Conservation (phyloP, 2,888 invertebrate species). For the Drosophila neonasuta region DNA sequence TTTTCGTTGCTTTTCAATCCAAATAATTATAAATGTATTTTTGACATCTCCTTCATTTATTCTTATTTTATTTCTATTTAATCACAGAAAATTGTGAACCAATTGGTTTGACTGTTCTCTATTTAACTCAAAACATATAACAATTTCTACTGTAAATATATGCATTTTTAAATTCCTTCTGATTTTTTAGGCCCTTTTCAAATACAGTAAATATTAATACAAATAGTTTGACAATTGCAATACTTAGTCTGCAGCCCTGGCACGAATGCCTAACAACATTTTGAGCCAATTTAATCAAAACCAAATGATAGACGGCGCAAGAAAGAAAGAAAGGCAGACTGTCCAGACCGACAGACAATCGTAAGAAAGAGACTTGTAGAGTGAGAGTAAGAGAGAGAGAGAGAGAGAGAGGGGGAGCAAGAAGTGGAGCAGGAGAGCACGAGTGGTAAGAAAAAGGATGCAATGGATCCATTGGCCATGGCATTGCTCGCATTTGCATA, state of each 20-base stretch:
- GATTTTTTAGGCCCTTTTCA: too few species aligned
- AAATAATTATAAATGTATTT: too few species aligned
- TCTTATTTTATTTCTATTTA: too few species aligned
- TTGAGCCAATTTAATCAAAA: slow-evolving; percentile 77
- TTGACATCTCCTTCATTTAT: too few species aligned
- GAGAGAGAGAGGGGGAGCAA: neutral
- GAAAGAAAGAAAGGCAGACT: slow-evolving; percentile 57
- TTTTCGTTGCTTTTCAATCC: too few species aligned
- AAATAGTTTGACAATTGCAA: neutral
- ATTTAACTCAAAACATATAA: too few species aligned
- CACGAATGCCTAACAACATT: slow-evolving; percentile 52
- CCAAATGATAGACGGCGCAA: slow-evolving; percentile 68
- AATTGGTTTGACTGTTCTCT: too few species aligned
- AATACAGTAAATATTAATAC: too few species aligned
- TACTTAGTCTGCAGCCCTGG: slow-evolving; percentile 37
- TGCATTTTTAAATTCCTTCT: too few species aligned
- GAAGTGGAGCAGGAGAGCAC: slow-evolving; percentile 8
- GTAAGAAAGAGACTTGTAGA: neutral
- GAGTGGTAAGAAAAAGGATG: slow-evolving; percentile 5
- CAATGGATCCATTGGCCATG: slow-evolving; percentile 6
- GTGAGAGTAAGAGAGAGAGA: neutral
- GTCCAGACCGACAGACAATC: slow-evolving; percentile 11
- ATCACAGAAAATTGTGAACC: too few species aligned
- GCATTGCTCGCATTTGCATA: slow-evolving; percentile 64
- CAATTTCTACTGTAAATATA: too few species aligned